phyloP scores from a whole-genome alignment of 2,797 vertebrate species.

The Denticeps clupeoides region DNA sequence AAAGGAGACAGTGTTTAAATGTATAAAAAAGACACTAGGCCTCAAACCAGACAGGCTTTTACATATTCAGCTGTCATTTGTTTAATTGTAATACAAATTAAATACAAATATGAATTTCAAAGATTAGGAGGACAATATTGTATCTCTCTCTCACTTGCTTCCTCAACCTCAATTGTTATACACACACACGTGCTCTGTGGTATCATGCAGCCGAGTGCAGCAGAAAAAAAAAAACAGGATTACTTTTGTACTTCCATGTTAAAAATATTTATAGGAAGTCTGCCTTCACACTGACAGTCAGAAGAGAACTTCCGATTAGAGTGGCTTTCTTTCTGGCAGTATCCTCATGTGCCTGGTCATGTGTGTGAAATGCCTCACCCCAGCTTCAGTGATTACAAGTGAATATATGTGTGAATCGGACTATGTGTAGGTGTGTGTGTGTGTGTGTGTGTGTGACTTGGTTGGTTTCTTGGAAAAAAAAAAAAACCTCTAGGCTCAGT shows the following conservation, averaged over 20 bases:
- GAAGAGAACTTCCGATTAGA: slow-evolving; percentile 12
- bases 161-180: not conserved
- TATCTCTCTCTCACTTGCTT: not conserved
- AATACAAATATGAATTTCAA: too few relatives aligned
- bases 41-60: too few relatives aligned
- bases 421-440: not conserved
- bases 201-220: slow-evolving; percentile 4
- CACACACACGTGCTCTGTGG: slow-evolving; percentile 9
- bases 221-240: slow-evolving; percentile 2
- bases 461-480: too few relatives aligned
- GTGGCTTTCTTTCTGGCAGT: not conserved
- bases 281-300: slow-evolving; percentile 8
- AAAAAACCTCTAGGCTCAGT: too few relatives aligned
- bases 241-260: slow-evolving; percentile 9
- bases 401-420: slow-evolving; percentile 1
- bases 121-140: too few relatives aligned
- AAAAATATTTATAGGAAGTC: slow-evolving; percentile 25
- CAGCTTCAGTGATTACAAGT: slow-evolving; percentile 15
- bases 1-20: too few relatives aligned
- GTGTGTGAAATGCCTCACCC: slow-evolving; percentile 24
- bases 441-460: too few relatives aligned
- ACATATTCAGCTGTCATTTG: too few relatives aligned
- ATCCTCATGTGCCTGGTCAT: not conserved
- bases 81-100: too few relatives aligned
- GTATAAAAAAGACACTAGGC: too few relatives aligned